Conservation (phyloP, 2,113 vertebrate genomes). For the Amia ocellicauda region DNA sequence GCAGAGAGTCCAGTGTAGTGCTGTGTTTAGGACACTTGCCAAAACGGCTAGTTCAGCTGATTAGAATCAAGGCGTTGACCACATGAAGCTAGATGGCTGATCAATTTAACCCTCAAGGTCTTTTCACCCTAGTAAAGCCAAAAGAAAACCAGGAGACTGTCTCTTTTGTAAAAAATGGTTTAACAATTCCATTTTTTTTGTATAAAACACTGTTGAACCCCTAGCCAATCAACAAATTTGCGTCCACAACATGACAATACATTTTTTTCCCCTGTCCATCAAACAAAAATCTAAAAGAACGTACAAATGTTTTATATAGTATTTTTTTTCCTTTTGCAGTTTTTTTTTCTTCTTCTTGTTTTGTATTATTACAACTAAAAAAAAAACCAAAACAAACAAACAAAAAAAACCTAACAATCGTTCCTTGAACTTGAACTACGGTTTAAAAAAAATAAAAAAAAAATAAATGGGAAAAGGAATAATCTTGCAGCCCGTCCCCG, state of each 20-base stretch:
- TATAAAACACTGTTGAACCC: slow-evolving; percentile 87
- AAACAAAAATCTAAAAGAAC: slow-evolving; percentile 74
- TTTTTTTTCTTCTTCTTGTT: slow-evolving; percentile 55
- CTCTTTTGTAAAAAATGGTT: slow-evolving; percentile 81
- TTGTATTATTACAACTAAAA: slow-evolving; percentile 15
- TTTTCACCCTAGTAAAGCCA: too few relatives aligned
- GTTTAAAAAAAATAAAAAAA: slow-evolving; percentile 44
- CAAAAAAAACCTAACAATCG: slow-evolving; percentile 59
- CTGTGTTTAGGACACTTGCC: too few relatives aligned
- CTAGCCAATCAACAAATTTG: slow-evolving; percentile 79
- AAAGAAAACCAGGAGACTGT: too few relatives aligned
- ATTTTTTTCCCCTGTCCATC: slow-evolving; percentile 56
- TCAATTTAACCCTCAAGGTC: too few relatives aligned
- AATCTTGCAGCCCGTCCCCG: slow-evolving; percentile 63
- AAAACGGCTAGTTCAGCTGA: too few relatives aligned
- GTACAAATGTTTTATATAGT: slow-evolving; percentile 64
- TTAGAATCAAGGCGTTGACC: too few relatives aligned
- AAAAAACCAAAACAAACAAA: too few relatives aligned
- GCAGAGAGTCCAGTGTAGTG: too few relatives aligned
- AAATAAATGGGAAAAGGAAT: slow-evolving; percentile 45
- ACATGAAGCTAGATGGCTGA: too few relatives aligned
- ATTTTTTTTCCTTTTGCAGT: slow-evolving; percentile 58
- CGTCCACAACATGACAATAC: slow-evolving; percentile 57
- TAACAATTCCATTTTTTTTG: slow-evolving; percentile 83
- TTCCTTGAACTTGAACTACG: slow-evolving; percentile 61